Base-by-base conservation (phyloP, 2,888 invertebrate genomes). In the Philonicus albiceps region DNA sequence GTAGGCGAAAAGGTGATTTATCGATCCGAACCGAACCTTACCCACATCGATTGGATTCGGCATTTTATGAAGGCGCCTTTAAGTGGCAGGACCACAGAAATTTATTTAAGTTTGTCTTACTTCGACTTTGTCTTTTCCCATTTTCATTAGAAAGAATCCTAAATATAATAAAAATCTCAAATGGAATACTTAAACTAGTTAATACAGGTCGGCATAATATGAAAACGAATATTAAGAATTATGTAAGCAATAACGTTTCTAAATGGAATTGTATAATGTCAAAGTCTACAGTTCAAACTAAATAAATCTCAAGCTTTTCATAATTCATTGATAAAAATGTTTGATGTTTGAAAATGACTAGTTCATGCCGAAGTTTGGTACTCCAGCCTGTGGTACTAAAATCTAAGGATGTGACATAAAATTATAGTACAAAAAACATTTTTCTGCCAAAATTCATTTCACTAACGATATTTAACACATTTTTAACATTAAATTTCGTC, bases 1-100 rank as follows among this genome's bases (percentile, higher is more conserved):
- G 84, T 84, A 84, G 73, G 73, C 84, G 84, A 84, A 84, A 84
- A 84, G 84, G 84, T 84, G 73, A 84, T 16, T 72, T 84, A 84
- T 84, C 37, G 84, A 84, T 84, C 40, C 73, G 16, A 22, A 83
- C 83, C 40, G 22, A 73, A 30, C 16, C 30, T 31, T 30, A 81
- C 19, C 80, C 43, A 78, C 49, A 13, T 78, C 30, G 78, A 27
- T 43, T 49, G 49, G 49, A 78, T 43, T 78, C 76, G 22, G 16
- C 22, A 8, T 76, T 76, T 64, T 27, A 27, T 64, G 11, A 64
- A 64, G 64, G 64, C 64, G 11, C 64, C 40, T 43, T 43, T 16
- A 13, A 43, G 27, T 64, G 64, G 22, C 11, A 27, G 64, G 27
- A 7, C n/a, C 22, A 19, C 6, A 64, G 27, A 43, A 53, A 19